A percentile compares a stretch with the other conserved stretches of the same genome.
Conservation (phyloP, 2,797 vertebrate species). For the Falco berigora region DNA sequence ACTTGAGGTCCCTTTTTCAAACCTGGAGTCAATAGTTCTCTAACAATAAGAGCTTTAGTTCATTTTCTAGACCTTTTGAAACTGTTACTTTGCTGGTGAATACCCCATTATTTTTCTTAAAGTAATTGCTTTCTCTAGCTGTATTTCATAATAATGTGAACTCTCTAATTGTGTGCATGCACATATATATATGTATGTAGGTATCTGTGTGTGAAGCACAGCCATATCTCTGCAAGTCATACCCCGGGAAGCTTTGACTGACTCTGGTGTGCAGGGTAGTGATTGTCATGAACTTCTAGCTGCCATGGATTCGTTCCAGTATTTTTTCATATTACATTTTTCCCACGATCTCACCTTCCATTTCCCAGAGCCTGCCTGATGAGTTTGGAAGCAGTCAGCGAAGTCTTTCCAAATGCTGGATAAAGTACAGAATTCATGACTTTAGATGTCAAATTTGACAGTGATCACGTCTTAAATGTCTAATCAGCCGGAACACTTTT, state of each 20-base stretch:
- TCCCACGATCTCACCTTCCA: slow-evolving; percentile 47
- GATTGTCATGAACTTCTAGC: neutral
- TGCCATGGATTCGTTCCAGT: neutral
- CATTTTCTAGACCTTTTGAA: slow-evolving; percentile 40
- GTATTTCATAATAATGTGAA: neutral
- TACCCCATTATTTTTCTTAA: neutral
- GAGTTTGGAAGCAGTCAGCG: neutral
- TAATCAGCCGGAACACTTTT: neutral
- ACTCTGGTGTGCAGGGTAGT: neutral
- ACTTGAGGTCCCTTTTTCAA: slow-evolving; percentile 54
- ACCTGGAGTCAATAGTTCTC: slow-evolving; percentile 39
- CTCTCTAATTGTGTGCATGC: neutral
- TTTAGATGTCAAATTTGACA: neutral
- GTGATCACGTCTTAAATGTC: neutral
- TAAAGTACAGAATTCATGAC: neutral
- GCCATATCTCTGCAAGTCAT: neutral
- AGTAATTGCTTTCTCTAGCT: neutral
- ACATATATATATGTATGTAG: neutral
- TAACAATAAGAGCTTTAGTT: slow-evolving; percentile 24
- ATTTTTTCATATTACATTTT: slow-evolving; percentile 6
- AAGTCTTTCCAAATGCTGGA: slow-evolving; percentile 5
- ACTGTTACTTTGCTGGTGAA: neutral
- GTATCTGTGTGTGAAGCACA: neutral
- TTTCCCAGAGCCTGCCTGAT: slow-evolving; percentile 18
- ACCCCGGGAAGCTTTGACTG: neutral